These are phyloP conservation scores for Atractosteus spatula DNA, from an alignment of 2,113 vertebrate species.

Conservation along the genomic window DNA sequence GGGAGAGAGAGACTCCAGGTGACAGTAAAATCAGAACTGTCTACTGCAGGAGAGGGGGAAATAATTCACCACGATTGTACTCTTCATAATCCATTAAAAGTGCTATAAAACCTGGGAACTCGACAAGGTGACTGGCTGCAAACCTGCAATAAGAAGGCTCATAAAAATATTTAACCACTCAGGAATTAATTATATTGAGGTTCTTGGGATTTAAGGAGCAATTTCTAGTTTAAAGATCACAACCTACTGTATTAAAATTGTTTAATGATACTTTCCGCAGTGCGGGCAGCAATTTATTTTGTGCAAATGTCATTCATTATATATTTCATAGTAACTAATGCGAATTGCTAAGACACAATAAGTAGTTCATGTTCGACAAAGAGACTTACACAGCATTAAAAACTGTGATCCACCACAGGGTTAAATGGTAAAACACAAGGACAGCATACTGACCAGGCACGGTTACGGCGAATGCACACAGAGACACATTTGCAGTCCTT, in stretches of 20 bases:
- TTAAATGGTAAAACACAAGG: too few species aligned
- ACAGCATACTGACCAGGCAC: too few species aligned
- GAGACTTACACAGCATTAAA: not conserved
- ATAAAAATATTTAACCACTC: conserved; percentile 62
- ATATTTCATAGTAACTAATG: conserved; percentile 8
- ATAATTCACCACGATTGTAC: conserved; percentile 44
- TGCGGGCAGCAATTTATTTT: conserved; percentile 39
- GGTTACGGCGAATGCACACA: too few species aligned
- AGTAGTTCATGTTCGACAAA: too few species aligned
- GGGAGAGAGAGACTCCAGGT: conserved; percentile 26
- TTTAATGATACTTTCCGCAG: conserved; percentile 27
- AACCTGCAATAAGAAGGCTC: conserved; percentile 51
- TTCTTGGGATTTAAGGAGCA: conserved; percentile 47
- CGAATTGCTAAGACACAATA: conserved; percentile 9
- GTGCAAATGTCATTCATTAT: not conserved
- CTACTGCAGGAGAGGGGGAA: conserved; percentile 29
- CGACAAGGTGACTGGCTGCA: conserved; percentile 62
- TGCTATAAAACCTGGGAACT: conserved; percentile 60
- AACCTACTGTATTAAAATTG: conserved; percentile 42
- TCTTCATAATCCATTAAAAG: conserved; percentile 57
- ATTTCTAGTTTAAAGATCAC: conserved; percentile 49
- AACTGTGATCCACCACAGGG: not conserved
- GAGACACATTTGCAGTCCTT: too few species aligned
- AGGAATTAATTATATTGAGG: conserved; percentile 57
- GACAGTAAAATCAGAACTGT: conserved; percentile 18